Evolutionary conservation across 2,113 vertebrate genomes (phyloP).

Genomic region (Sminthopsis crassicaudata): DNA sequence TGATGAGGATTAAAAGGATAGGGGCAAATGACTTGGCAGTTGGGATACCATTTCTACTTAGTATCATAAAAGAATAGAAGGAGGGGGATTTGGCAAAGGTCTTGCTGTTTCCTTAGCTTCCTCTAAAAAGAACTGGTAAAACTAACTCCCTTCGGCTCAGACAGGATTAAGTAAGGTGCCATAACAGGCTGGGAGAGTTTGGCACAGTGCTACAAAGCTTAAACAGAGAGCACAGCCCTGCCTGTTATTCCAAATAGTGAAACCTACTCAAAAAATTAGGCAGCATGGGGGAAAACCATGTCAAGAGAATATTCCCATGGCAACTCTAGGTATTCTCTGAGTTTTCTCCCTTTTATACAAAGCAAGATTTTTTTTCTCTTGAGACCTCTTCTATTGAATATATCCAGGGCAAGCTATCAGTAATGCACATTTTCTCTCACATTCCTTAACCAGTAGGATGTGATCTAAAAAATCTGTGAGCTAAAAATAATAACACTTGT

Average conservation of each 20-base stretch:
- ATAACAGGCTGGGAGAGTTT: not conserved
- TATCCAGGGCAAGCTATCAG: conserved; percentile 59
- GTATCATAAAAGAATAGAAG: not conserved
- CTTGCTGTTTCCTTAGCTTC: too few relatives aligned
- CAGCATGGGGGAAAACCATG: not conserved
- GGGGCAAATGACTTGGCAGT: not conserved
- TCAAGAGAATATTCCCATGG: not conserved
- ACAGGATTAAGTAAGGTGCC: conserved; percentile 8
- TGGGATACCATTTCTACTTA: not conserved
- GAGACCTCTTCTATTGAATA: conserved; percentile 2
- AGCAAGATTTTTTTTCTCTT: conserved; percentile 45
- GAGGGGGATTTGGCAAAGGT: not conserved
- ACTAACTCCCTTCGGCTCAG: not conserved
- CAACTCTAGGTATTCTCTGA: rapidly evolving
- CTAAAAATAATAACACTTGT: conserved; percentile 75
- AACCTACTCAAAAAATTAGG: not conserved
- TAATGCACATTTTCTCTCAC: conserved; percentile 54
- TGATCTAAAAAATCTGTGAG: conserved; percentile 45
- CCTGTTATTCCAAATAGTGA: not conserved
- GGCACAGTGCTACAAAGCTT: not conserved
- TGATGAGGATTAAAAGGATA: not conserved
- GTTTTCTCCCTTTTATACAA: conserved; percentile 47
- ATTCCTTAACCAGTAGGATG: conserved; percentile 38
- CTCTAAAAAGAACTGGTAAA: not conserved
- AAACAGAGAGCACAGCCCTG: not conserved